Base-by-base conservation (phyloP, 2,113 vertebrate species). In the Engraulis encrasicolus region DNA sequence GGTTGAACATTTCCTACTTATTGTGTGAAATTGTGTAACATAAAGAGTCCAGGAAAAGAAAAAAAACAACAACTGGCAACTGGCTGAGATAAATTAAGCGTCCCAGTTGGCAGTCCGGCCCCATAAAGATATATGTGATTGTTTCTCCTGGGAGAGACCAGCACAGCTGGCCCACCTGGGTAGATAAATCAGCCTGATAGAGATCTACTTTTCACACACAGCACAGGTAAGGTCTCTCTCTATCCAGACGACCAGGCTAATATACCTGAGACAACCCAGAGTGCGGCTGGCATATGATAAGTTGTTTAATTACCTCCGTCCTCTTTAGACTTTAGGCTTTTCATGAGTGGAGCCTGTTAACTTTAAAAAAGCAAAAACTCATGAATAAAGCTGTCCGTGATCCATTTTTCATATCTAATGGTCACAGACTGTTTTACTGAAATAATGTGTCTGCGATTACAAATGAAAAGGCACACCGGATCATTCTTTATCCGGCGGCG, bases 391-490 rank as follows among this genome's bases (percentile, higher is more conserved):
- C 92, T 96, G 94, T 94, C 95, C 93, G 93, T 89, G 95, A 97
- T 96, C 88, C 92, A 94, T 96, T 96, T 97, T 96, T 97, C 96
- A 95, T 96, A 96, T 97, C 96, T 96, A 97, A 96, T 95, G 95
- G 95, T 95, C 95, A 93, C 95, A 98, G 95, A 95, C 91, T 92
- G 93, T 94, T 94, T 97, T 97, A 97, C 93, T 95, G 96, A 96
- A 98, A 96, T 96, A 96, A 96, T 93, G 91, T 97, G 96, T 96
- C 96, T 95, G 92, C 95, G 93, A 95, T 98, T 98, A 97, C 95
- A 98, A 98, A 98, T 98, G 96, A 97, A 98, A 97, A 97, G n/a
- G 92, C 95, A 95, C 94, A 96, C 95, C 92, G 92, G 95, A 97
- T 97, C 97, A 97, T 96, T 97, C 96, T 96, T 98, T 95, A 96